Evolutionary conservation across 30 jellyfish, hydroid and myxozoan species (phyloP).

Genomic region (Rhopilema esculentum): DNA sequence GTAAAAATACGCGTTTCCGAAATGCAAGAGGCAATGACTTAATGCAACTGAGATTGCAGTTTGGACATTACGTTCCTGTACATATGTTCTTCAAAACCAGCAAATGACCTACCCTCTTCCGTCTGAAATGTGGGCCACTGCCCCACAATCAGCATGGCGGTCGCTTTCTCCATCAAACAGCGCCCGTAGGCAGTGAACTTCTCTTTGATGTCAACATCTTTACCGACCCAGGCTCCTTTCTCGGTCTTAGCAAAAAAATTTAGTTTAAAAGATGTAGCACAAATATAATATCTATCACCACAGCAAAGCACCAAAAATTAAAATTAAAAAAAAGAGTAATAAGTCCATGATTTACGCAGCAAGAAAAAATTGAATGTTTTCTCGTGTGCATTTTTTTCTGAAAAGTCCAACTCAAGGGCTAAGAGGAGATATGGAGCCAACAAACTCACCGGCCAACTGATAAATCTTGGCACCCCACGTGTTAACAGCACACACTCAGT

Average conservation of each 20-base stretch:
- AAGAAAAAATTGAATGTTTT: too few relatives aligned
- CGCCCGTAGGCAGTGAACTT: background rate
- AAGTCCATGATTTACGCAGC: too few relatives aligned
- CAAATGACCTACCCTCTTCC: conserved; percentile 27
- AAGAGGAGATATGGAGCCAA: too few relatives aligned
- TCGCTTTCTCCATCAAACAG: conserved; percentile 32
- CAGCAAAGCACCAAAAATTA: too few relatives aligned
- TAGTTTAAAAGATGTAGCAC: too few relatives aligned
- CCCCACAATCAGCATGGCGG: conserved; percentile 41
- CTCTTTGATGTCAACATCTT: background rate
- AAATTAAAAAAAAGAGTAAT: too few relatives aligned
- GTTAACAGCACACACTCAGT: conserved; percentile 35
- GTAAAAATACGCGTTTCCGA: too few relatives aligned
- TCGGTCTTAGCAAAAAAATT: background rate
- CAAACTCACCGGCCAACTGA: conserved; percentile 69
- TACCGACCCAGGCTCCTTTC: background rate
- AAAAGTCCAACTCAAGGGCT: too few relatives aligned
- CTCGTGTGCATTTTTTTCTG: too few relatives aligned
- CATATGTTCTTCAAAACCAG: background rate
- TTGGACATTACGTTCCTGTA: too few relatives aligned
- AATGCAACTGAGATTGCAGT: too few relatives aligned
- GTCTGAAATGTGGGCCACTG: conserved; percentile 56
- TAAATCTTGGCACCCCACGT: conserved; percentile 35
- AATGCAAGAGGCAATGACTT: too few relatives aligned
- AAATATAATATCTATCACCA: background rate